A percentile compares a stretch with the other conserved stretches of the same genome.
Evolutionary conservation across 2,888 invertebrate genomes (phyloP).

Genomic region (Celastrina argiolus): DNA sequence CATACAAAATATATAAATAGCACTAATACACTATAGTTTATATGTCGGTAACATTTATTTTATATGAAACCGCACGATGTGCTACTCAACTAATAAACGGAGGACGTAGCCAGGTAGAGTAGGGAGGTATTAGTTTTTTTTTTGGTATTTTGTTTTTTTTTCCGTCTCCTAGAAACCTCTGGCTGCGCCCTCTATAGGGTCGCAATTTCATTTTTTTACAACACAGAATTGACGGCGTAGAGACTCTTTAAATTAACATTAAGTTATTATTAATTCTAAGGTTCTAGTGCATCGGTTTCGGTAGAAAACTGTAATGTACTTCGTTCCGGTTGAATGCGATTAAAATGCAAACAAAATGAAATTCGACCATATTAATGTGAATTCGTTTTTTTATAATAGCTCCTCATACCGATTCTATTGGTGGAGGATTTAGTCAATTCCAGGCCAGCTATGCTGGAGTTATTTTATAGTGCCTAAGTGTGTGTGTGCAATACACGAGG

Average conservation of each 20-base stretch:
- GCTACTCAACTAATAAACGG: slow-evolving; percentile 22
- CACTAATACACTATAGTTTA: slow-evolving; percentile 16
- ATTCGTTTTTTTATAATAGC: too few relatives aligned
- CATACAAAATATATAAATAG: slow-evolving; percentile 6
- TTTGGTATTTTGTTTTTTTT: too few relatives aligned
- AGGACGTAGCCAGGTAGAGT: background rate
- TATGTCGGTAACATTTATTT: slow-evolving; percentile 16
- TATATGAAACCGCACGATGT: slow-evolving; percentile 11
- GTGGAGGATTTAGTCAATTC: too few relatives aligned
- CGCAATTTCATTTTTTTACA: slow-evolving; percentile 54
- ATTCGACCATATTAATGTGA: too few relatives aligned
- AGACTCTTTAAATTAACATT: slow-evolving; percentile 65
- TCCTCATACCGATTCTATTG: too few relatives aligned
- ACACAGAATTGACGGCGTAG: slow-evolving; percentile 76
- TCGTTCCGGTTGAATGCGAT: too few relatives aligned
- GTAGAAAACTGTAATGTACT: background rate
- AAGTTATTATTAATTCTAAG: slow-evolving; percentile 58
- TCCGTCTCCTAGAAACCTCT: background rate
- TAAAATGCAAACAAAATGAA: too few relatives aligned
- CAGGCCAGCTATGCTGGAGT: too few relatives aligned
- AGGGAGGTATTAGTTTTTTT: background rate
- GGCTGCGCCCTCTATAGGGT: background rate
- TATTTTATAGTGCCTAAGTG: too few relatives aligned
- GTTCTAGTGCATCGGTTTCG: slow-evolving; percentile 42
- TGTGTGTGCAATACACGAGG: too few relatives aligned